phyloP scores from a whole-genome alignment of 2,797 vertebrate species.

The Tinamus major region DNA sequence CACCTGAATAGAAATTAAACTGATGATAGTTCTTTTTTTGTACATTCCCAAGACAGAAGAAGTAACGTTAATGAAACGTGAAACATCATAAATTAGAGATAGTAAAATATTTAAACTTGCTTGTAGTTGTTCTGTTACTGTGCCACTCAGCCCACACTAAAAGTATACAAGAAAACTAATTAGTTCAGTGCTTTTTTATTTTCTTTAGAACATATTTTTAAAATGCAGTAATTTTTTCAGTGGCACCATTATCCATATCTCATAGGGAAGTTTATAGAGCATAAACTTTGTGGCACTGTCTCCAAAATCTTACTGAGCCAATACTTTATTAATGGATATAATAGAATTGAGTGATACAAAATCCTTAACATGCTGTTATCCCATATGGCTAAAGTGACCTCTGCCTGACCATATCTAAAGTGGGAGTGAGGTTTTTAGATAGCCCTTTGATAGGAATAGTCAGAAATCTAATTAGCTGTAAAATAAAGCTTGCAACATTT shows the following conservation, averaged over 20 bases:
- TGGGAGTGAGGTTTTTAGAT: not conserved
- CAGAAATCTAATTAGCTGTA: conserved; percentile 46
- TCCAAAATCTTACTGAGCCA: not conserved
- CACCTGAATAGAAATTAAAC: not conserved
- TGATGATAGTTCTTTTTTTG: not conserved
- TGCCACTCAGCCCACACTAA: conserved; percentile 44
- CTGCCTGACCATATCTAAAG: not conserved
- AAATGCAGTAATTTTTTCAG: not conserved
- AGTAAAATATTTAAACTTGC: conserved; percentile 74
- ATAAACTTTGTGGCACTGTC: not conserved
- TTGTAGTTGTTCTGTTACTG: conserved; percentile 56
- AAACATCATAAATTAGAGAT: conserved; percentile 71
- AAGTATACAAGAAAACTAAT: conserved; percentile 62
- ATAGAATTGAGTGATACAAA: fast-evolving
- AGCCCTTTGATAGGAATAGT: conserved; percentile 17
- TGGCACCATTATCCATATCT: not conserved
- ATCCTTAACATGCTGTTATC: not conserved
- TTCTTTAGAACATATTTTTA: not conserved
- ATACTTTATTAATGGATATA: not conserved
- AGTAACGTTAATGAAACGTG: conserved; percentile 65
- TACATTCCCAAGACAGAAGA: conserved; percentile 50
- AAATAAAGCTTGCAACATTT: conserved; percentile 36
- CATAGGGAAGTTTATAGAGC: not conserved
- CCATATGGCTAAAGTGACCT: not conserved
- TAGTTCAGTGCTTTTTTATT: not conserved